phyloP scores from a whole-genome alignment of 2,888 invertebrate species.

The Fabriciana adippe region DNA sequence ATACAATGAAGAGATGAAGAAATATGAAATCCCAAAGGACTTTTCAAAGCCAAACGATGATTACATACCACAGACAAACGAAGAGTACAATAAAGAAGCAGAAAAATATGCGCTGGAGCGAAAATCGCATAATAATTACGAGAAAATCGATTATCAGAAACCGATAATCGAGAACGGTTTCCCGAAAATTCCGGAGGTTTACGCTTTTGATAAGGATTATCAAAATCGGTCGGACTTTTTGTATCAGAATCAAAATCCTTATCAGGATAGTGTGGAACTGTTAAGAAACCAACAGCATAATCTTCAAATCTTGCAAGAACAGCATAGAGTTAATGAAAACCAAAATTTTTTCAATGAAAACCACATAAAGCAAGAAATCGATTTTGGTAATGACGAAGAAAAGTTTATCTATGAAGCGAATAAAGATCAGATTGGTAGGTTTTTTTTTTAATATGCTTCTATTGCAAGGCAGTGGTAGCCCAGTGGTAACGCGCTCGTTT shows the following conservation, averaged over 20 bases:
- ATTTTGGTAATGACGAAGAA: conserved; percentile 64
- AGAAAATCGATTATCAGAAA: conserved; percentile 56
- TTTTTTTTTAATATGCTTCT: conserved; percentile 4
- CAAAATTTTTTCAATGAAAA: conserved; percentile 71
- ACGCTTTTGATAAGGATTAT: conserved; percentile 51
- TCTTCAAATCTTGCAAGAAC: conserved; percentile 65
- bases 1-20: conserved; percentile 45
- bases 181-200: conserved; percentile 51
- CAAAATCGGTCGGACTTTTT: conserved; percentile 42
- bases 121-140: conserved; percentile 60
- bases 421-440: conserved; percentile 52
- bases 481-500: too few relatives aligned
- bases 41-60: conserved; percentile 65
- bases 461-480: too few relatives aligned
- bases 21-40: conserved; percentile 61
- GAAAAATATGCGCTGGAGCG: conserved; percentile 70
- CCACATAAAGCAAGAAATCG: conserved; percentile 72
- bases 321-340: conserved; percentile 62
- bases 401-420: conserved; percentile 63
- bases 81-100: conserved; percentile 73
- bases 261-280: conserved; percentile 60
- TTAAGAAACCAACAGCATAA: conserved; percentile 71
- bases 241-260: conserved; percentile 49
- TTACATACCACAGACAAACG: conserved; percentile 69
- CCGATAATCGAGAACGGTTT: conserved; percentile 48